Percentiles rank a stretch among this genome's conserved stretches.
phyloP scores from a whole-genome alignment of 2,113 vertebrate species.

The Tachycineta bicolor region DNA sequence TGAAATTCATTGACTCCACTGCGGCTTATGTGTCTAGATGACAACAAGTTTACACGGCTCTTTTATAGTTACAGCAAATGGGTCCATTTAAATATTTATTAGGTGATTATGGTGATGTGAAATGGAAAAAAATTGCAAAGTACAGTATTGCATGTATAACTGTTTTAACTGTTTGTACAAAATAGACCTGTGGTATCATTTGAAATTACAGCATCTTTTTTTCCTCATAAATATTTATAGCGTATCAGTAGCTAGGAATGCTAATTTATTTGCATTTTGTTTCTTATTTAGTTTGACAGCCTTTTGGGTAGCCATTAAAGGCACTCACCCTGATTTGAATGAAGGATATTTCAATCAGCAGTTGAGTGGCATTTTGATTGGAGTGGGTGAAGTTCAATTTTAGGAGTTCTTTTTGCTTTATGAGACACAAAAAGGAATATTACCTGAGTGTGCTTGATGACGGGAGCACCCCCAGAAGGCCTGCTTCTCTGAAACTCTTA shows the following conservation, averaged over 20 bases:
- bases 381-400: constrained; percentile 23
- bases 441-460: not conserved
- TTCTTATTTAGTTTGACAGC: constrained; percentile 72
- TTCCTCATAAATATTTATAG: constrained; percentile 80
- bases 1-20: constrained; percentile 87
- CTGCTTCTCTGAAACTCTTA: not conserved
- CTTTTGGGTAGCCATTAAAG: constrained; percentile 61
- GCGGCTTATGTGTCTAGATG: constrained; percentile 86
- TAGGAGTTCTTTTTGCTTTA: constrained; percentile 38
- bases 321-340: constrained; percentile 52
- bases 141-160: constrained; percentile 74
- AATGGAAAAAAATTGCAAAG: constrained; percentile 77
- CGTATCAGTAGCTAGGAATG: constrained; percentile 71
- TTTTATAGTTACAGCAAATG: constrained; percentile 85
- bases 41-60: constrained; percentile 86
- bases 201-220: constrained; percentile 74
- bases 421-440: constrained; percentile 24
- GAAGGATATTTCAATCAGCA: constrained; percentile 58
- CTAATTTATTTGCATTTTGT: constrained; percentile 77
- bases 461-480: not conserved
- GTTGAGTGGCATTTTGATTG: constrained; percentile 65
- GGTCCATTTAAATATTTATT: constrained; percentile 87
- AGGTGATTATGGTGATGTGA: constrained; percentile 85
- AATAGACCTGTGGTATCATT: constrained; percentile 71
- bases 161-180: constrained; percentile 74